Base-by-base conservation (phyloP, 2,888 invertebrate genomes). In the Nemapogon koenigi region DNA sequence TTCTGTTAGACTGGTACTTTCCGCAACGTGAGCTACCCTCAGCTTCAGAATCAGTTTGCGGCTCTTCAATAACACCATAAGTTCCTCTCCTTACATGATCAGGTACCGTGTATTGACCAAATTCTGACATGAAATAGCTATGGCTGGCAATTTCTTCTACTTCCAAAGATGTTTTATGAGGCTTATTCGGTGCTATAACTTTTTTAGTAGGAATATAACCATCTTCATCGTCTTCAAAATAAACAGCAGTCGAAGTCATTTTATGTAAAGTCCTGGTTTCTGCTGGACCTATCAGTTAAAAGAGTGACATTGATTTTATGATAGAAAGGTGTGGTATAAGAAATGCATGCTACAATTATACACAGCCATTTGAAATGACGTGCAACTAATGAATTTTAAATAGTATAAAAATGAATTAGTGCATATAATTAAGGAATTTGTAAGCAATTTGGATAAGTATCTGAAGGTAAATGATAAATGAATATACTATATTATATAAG, bases 251-350 rank as follows among this genome's bases (percentile, higher is more conserved):
- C 38, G 84, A 78, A 37, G 79, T 83, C 81, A 84, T 82, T 81
- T 83, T 84, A 76, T 84, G 84, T 63, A 85, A 80, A 48, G 82
- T 81, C 64, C 82, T 85, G 51, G 82, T 81, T 79, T 85, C 85
- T 48, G 84, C 84, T 49, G 85, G 83, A 83, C 85, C 85, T 86
- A 78, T 45, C 71, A 75, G 62, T 78, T 73, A 69, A 75, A 75
- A 76, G 69, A 69, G 58, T 62, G 66, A 62, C 11, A 57, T 59
- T 60, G 57, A 62, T 55, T 60, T 57, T 55, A 22, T 22, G 6
- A n/a, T n/a, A n/a, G n/a, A n/a, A n/a, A 35, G 11, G n/a, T 16
- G 22, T 11, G 11, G n/a, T 17, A n/a, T 13, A 22, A n/a, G n/a
- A 13, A 17, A 35, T 35, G 22, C n/a, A 35, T 22, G 6, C 4